phyloP scores from a whole-genome alignment of 2,797 vertebrate genomes.

The Chelonia mydas region DNA sequence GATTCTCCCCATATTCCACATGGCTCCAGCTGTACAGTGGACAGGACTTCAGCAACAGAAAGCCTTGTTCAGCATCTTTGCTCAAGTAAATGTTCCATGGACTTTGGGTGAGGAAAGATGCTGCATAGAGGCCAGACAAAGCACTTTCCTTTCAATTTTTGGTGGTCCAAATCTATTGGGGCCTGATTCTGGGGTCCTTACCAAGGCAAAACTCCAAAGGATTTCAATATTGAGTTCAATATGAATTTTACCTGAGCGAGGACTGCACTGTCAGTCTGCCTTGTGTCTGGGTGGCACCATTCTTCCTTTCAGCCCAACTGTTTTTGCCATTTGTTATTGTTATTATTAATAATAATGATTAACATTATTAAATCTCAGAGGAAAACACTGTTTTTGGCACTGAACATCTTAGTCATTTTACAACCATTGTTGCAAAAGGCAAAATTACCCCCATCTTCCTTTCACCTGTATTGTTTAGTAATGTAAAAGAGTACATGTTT shows the following conservation, averaged over 20 bases:
- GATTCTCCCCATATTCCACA: neutral
- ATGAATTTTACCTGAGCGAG: neutral
- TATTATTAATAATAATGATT: neutral
- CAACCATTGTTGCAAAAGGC: neutral
- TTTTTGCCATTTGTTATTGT: accelerated
- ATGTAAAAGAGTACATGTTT: neutral
- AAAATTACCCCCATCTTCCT: neutral
- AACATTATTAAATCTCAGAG: neutral
- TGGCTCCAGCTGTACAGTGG: neutral
- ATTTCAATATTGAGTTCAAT: neutral
- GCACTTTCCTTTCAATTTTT: neutral
- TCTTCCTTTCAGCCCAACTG: neutral
- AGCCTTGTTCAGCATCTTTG: neutral
- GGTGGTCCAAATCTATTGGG: neutral
- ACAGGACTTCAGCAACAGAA: neutral
- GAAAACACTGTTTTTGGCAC: neutral
- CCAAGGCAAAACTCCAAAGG: neutral
- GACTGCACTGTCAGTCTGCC: neutral
- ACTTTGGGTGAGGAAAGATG: neutral
- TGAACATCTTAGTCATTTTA: neutral
- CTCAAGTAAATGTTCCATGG: neutral
- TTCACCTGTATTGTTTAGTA: neutral
- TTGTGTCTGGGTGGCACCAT: neutral
- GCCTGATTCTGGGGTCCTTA: neutral
- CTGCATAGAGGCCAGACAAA: neutral